Conservation (phyloP, 2,113 vertebrate species). For the Percopsis transmontana region DNA sequence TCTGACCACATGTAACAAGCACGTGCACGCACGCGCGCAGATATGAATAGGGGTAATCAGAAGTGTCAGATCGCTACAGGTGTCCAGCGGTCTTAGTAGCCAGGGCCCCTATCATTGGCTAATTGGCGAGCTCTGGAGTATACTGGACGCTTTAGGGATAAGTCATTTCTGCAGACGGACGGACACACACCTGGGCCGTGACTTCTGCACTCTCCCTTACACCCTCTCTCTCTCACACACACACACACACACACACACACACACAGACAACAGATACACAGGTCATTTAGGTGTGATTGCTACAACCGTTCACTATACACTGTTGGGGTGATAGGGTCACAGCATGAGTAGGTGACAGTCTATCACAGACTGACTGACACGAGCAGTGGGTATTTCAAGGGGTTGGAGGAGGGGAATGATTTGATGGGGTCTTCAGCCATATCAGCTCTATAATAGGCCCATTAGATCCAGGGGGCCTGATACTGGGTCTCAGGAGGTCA, state of each 20-base stretch:
- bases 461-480: slow-evolving; percentile 37
- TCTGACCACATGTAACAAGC: slow-evolving; percentile 6
- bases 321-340: slow-evolving; percentile 57
- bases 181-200: slow-evolving; percentile 7
- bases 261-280: slow-evolving; percentile 42
- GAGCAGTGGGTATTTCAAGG: slow-evolving; percentile 31
- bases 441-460: slow-evolving; percentile 50
- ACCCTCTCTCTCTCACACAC: neutral
- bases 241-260: slow-evolving; percentile 21
- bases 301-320: slow-evolving; percentile 47
- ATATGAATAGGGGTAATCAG: slow-evolving; percentile 73
- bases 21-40: slow-evolving; percentile 1
- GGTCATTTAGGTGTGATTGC: slow-evolving; percentile 69
- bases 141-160: slow-evolving; percentile 50
- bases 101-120: slow-evolving; percentile 75
- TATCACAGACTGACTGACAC: too few relatives aligned
- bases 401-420: slow-evolving; percentile 17
- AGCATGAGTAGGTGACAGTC: slow-evolving; percentile 17
- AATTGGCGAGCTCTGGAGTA: slow-evolving; percentile 73
- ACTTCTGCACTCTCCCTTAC: slow-evolving; percentile 1
- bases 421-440: slow-evolving; percentile 55
- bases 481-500: slow-evolving; percentile 28
- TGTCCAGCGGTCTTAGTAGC: slow-evolving; percentile 65
- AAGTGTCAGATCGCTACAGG: slow-evolving; percentile 68
- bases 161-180: slow-evolving; percentile 41